phyloP scores from a whole-genome alignment of 1,140 invertebrate genomes.

The Euglossa dilemma region DNA sequence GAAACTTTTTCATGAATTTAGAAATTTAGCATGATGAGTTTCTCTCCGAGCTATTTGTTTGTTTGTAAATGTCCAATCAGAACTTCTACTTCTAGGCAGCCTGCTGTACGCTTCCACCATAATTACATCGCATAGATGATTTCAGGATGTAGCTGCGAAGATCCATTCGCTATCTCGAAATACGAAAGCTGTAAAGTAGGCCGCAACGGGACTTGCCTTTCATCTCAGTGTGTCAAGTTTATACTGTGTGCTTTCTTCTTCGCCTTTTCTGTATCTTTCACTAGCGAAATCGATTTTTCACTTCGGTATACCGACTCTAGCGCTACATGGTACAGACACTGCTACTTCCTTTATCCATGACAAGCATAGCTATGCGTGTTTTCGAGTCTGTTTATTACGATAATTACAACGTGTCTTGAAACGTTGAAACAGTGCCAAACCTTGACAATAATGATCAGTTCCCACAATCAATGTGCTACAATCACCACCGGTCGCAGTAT shows the following conservation, averaged over 20 bases:
- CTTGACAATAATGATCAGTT: not conserved
- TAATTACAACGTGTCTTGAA: not conserved
- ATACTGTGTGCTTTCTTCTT: constrained; percentile 56
- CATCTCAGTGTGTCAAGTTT: constrained; percentile 75
- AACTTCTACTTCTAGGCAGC: not conserved
- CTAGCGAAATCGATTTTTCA: constrained; percentile 62
- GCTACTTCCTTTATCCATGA: not conserved
- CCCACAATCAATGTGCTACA: not conserved
- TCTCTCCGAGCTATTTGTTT: not conserved
- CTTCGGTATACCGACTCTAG: not conserved
- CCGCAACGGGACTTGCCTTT: constrained; percentile 81
- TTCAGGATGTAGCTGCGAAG: constrained; percentile 8
- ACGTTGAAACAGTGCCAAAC: not conserved
- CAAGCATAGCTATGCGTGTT: not conserved
- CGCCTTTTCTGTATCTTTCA: constrained; percentile 33
- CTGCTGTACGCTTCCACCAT: not conserved
- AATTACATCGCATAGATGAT: not conserved
- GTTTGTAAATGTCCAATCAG: not conserved
- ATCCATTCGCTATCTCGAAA: constrained; percentile 59
- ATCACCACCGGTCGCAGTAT: not conserved
- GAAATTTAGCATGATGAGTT: not conserved
- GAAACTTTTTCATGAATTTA: not conserved
- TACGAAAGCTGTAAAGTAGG: constrained; percentile 79
- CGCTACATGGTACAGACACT: not conserved
- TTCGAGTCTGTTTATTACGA: not conserved